Base-by-base conservation (phyloP, 2,113 vertebrate genomes). In the Clarias gariepinus region DNA sequence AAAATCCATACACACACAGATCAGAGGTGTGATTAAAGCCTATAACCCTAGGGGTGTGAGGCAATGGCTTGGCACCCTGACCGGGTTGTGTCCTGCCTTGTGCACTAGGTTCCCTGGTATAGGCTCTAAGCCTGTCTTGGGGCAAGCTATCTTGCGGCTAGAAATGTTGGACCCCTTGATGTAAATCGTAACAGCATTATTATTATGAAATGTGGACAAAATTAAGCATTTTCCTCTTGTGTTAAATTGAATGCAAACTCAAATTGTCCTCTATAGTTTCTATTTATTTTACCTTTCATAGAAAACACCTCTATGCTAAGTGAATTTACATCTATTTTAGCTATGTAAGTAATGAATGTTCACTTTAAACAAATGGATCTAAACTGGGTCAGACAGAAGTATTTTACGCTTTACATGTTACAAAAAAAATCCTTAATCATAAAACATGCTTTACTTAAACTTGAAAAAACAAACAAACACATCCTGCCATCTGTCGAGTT, bases 401-500 rank as follows among this genome's bases (percentile, higher is more conserved):
- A 11, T 76, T 76, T 76, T n/a, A 55, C 19, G 52, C 53, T 9
- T 12, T 33, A 33, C 19, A 58, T 33, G 21, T 79, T 19, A 8
- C n/a, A 15, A 7, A 79, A 15, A 7, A 79, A 79, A 80, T 78
- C 76, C 25, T 13, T 47, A 52, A 74, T 77, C 74, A 25, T 55
- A 4, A 52, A 74, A 47, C 23, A 53, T 0, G 3, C 21, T 53
- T 13, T 15, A 53, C n/a, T 16, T 53, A 3, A 76, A 25, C 41
- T 55, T 78, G 0, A 7, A 52, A 18, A 58, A 41, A 58, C n/a
- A 80, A 47, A 15, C 74, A 80, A 63, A 53, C 57, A 57, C 68
- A 77, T 87, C 88, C 78, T 87, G 85, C 64, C 69, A 33, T 83
- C 84, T 82, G 12, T 58, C 9, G 53, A 82, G 61, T 81, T 84